Evolutionary conservation across 2,113 vertebrate genomes (phyloP).

Genomic region (Verasper variegatus): DNA sequence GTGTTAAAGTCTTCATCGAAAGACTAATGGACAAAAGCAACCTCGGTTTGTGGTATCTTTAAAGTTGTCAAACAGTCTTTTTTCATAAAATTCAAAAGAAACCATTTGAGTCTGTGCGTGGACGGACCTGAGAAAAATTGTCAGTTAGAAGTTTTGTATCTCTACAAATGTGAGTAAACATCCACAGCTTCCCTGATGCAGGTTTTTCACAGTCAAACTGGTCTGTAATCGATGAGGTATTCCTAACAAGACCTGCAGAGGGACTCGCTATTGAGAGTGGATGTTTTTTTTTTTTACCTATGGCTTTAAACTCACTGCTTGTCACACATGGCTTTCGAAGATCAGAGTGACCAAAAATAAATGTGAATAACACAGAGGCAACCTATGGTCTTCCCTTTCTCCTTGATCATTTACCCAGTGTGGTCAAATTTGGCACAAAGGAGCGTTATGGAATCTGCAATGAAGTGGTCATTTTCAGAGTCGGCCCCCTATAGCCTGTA

Average conservation of each 20-base stretch:
- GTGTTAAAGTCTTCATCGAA: not conserved
- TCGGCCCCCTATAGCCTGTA: not conserved
- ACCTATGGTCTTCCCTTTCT: not conserved
- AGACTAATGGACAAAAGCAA: not conserved
- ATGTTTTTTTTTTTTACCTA: not conserved
- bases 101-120: not conserved
- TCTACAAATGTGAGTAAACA: not conserved
- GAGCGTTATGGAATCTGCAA: not conserved
- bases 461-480: not conserved
- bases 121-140: not conserved
- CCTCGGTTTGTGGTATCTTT: not conserved
- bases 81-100: not conserved
- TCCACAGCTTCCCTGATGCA: constrained; percentile 8
- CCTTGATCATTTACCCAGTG: not conserved
- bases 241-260: not conserved
- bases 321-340: not conserved
- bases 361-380: not conserved
- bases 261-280: not conserved
- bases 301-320: not conserved
- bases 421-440: too few species aligned
- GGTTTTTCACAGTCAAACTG: constrained; percentile 4
- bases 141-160: not conserved
- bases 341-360: not conserved
- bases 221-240: not conserved
- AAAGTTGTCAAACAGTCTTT: not conserved